Evolutionary conservation across 2,113 vertebrate species (phyloP).

Genomic region (Gambusia affinis): DNA sequence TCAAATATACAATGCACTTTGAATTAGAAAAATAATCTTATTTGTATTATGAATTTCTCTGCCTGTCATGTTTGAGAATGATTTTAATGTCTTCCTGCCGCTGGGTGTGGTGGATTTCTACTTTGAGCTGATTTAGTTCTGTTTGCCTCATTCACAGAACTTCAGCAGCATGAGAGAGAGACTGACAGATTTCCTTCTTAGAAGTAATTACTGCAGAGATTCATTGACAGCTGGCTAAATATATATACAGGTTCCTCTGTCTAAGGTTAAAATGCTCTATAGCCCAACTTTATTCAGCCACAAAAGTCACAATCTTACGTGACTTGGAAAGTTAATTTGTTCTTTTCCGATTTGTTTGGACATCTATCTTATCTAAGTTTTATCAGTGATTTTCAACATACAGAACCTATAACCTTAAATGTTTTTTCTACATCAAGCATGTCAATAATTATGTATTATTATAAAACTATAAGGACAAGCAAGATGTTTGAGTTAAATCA

Average conservation of each 20-base stretch:
- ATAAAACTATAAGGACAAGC: background rate
- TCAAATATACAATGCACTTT: background rate
- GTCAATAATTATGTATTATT: background rate
- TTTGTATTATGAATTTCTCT: background rate
- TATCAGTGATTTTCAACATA: background rate
- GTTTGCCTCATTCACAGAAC: slow-evolving; percentile 31
- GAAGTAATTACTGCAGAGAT: slow-evolving; percentile 25
- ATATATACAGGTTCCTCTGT: too few species aligned
- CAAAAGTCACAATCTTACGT: too few species aligned
- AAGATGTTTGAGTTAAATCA: background rate
- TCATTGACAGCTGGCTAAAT: slow-evolving; percentile 41
- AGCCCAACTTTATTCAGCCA: too few species aligned
- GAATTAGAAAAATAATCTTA: background rate
- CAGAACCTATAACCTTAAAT: background rate
- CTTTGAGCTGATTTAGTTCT: slow-evolving; percentile 27
- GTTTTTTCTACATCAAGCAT: background rate
- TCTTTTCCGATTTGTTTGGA: too few species aligned
- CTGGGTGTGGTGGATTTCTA: slow-evolving; percentile 33
- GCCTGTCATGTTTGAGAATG: slow-evolving; percentile 4
- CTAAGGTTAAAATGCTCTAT: background rate
- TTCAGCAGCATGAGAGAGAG: slow-evolving; percentile 35
- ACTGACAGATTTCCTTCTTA: slow-evolving; percentile 63
- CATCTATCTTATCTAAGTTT: background rate
- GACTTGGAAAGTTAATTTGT: too few species aligned
- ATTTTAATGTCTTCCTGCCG: slow-evolving; percentile 14